Conservation (phyloP, 1,140 invertebrate species). For the Drosophila burlai region DNA sequence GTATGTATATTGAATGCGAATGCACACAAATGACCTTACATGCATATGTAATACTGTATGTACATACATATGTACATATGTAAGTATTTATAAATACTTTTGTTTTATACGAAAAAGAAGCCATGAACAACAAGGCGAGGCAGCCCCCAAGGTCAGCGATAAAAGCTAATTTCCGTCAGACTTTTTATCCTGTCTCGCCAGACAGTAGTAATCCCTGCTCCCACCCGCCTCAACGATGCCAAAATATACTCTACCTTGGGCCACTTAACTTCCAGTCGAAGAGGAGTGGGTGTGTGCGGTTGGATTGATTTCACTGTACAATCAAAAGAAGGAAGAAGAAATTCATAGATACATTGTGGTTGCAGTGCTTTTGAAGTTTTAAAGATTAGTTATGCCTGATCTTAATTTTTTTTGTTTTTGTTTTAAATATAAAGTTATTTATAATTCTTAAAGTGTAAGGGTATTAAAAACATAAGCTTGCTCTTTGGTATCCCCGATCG, state of each 20-base stretch:
- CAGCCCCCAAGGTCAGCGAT: constrained; percentile 40
- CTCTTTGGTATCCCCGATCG: too few species aligned
- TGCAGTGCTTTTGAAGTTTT: too few species aligned
- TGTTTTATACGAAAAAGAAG: constrained; percentile 7
- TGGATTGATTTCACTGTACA: constrained; percentile 59
- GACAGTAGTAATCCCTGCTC: constrained; percentile 18
- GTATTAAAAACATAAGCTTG: background rate
- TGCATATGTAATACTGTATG: constrained; percentile 3
- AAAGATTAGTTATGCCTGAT: too few species aligned
- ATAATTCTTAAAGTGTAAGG: background rate
- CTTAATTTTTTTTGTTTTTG: too few species aligned
- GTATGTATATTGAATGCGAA: background rate
- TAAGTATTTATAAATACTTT: constrained; percentile 9
- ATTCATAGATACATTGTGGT: too few species aligned
- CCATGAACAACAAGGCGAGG: constrained; percentile 17
- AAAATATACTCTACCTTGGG: constrained; percentile 11
- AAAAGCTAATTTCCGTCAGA: constrained; percentile 43
- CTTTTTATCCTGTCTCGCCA: constrained; percentile 47
- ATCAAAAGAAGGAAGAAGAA: background rate
- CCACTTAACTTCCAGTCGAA: background rate
- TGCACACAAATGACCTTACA: constrained; percentile 12
- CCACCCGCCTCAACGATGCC: background rate
- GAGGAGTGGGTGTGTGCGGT: background rate
- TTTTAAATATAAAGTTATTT: background rate
- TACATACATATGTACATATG: background rate